Evolutionary conservation across 1,140 invertebrate species (phyloP).

Genomic region (Phortica variegata): DNA sequence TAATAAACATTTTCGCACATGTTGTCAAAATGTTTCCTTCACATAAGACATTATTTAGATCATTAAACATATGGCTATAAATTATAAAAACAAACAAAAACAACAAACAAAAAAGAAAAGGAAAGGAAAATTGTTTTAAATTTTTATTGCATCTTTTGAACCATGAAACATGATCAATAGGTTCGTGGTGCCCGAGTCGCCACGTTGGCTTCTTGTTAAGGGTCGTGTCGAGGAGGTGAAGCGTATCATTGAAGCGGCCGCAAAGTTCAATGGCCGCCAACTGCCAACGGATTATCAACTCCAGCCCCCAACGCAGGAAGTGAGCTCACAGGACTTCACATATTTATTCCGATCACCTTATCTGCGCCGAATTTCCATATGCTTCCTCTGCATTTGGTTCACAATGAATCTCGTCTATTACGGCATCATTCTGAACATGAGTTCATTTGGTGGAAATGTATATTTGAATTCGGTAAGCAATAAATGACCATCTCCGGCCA

Average conservation of each 20-base stretch:
- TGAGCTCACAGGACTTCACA: conserved; percentile 60
- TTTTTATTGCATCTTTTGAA: too few relatives aligned
- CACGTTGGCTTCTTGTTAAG: conserved; percentile 78
- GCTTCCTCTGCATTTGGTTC: conserved; percentile 71
- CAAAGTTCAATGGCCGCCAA: conserved; percentile 64
- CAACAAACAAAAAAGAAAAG: neutral
- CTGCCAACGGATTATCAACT: conserved; percentile 66
- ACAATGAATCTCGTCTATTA: conserved; percentile 74
- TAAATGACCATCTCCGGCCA: neutral
- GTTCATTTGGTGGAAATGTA: conserved; percentile 69
- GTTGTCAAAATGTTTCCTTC: neutral
- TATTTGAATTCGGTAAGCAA: conserved; percentile 67
- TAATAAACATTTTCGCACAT: conserved; percentile 1
- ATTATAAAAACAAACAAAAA: too few relatives aligned
- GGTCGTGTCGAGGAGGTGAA: conserved; percentile 70
- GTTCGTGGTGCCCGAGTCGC: conserved; percentile 81
- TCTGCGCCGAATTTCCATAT: conserved; percentile 66
- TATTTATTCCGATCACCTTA: conserved; percentile 65
- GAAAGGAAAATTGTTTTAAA: neutral
- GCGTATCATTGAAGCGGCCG: conserved; percentile 68
- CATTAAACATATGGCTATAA: too few relatives aligned
- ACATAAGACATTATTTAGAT: too few relatives aligned
- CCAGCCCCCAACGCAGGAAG: conserved; percentile 54
- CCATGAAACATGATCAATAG: too few relatives aligned
- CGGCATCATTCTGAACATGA: conserved; percentile 70